Base-by-base conservation (phyloP, 2,888 invertebrate genomes). In the Scotopteryx bipunctaria region DNA sequence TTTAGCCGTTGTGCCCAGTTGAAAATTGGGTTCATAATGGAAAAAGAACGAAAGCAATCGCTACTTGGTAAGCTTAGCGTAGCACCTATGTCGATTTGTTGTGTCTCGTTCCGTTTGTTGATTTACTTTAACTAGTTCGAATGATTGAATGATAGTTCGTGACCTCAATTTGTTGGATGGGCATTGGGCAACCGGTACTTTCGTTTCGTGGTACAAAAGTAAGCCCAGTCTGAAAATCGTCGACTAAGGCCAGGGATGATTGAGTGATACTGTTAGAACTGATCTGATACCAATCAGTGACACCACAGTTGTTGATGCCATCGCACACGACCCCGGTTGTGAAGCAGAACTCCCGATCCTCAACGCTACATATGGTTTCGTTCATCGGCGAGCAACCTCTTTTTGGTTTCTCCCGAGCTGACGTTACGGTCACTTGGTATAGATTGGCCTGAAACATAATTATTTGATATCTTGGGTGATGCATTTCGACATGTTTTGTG, bases 241-340 rank as follows among this genome's bases (percentile, higher is more conserved):
- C n/a, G n/a, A n/a, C n/a, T n/a, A n/a, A 21, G 21, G 21, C 5
- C 21, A 21, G 8, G 5, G 8, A 21, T 6, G 21, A 6, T 3
- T 21, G 6, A 21, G 21, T 5, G 6, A 5, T 5, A 21, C 21
- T n/a, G n/a, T n/a, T n/a, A 9, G 2, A 8, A 4, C 23, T 4
- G 25, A 25, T 9, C 8, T 3, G 3, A 2, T 23, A 90, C 88
- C 89, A 89, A 57, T 88, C 83, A 5, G 63, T 60, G 2, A 83
- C 78, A 0, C 88, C 89, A 43, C 89, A 89, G 62, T 90, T 86
- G 48, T 83, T 83, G 40, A 89, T 86, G 11, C 89, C 89, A 35
- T 90, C 89, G 54, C 89, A 90, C 0, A 84, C 83, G 0, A 85
- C 83, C 0, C 85, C 86, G 13, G 69, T 81, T 3, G 87, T 88